A percentile compares a stretch with the other conserved stretches of the same genome.
phyloP scores from a whole-genome alignment of 2,888 invertebrate species.

The Agonopterix arenella region DNA sequence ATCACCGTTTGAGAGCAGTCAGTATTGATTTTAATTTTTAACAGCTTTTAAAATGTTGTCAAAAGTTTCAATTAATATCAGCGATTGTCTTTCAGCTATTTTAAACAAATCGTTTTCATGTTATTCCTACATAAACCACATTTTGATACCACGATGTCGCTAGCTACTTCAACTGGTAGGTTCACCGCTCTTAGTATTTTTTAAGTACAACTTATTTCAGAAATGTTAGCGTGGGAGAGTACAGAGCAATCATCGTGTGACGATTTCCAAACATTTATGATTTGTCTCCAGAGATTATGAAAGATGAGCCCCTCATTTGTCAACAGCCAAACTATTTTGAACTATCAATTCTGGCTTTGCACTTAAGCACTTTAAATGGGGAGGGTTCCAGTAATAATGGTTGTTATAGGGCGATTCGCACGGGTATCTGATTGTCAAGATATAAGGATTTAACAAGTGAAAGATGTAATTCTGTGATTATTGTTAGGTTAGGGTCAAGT shows the following conservation, averaged over 20 bases:
- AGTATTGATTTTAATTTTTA: too few species aligned
- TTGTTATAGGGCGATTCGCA: constrained; percentile 36
- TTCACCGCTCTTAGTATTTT: too few species aligned
- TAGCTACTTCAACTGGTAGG: too few species aligned
- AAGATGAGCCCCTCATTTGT: constrained; percentile 23
- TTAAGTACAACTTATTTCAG: too few species aligned
- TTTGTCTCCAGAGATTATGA: constrained; percentile 46
- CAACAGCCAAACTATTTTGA: background rate
- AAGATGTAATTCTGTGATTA: constrained; percentile 31
- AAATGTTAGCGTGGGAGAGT: constrained; percentile 42
- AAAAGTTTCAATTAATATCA: too few species aligned
- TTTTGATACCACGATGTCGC: too few species aligned
- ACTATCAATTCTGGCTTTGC: too few species aligned
- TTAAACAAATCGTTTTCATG: too few species aligned
- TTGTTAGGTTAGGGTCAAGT: constrained; percentile 27
- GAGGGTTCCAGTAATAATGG: constrained; percentile 21
- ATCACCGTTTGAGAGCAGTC: too few species aligned
- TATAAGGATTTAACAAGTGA: constrained; percentile 34
- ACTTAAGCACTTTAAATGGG: background rate
- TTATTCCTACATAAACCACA: too few species aligned
- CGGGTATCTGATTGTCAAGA: constrained; percentile 49
- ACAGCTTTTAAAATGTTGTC: too few species aligned
- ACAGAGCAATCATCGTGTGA: constrained; percentile 45
- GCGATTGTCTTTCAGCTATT: too few species aligned
- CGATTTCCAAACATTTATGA: constrained; percentile 49